Base-by-base conservation (phyloP, 2,113 vertebrate species). In the Syngnathus typhle region DNA sequence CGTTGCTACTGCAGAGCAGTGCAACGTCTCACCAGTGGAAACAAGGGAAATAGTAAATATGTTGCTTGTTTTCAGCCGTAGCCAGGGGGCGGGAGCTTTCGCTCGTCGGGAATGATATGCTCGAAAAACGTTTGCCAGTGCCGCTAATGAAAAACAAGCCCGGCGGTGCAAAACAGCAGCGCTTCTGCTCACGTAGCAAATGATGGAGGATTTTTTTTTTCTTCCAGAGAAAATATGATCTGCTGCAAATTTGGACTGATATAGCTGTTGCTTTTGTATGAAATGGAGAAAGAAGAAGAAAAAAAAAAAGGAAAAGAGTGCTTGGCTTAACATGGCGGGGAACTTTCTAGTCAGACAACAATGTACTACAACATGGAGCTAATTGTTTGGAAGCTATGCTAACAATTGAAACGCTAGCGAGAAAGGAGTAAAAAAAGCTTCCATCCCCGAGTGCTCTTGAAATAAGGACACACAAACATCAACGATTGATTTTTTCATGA, bases 11-110 rank as follows among this genome's bases (percentile, higher is more conserved):
- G 81, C 79, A 19, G 43, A 75, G 66, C 54, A 49, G 65, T 69
- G 79, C 85, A 82, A 52, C 78, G 77, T 83, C 80, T 67, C 65
- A 77, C 52, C 68, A 69, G 71, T 64, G 69, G 75, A 73, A 78
- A 73, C 69, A 73, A 78, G 75, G 67, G 60, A 68, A 76, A 72
- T 69, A 69, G 49, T 74, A 71, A 83, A 83, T 78, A 75, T 65
- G 61, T 58, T 67, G 56, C 72, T 58, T 54, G 58, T 62, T 68
- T 47, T 62, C 60, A 43, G 74, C 32, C 18, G 63, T 27, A 21
- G 32, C 9, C 55, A 41, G 6, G 55, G 55, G 65, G 61, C 58
- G 54, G 51, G 68, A 67, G 62, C 15, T 58, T 58, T 58, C 3
- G 27, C 55, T 58, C 60, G 37, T 61, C 60, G 37, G 60, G 60